A percentile compares a stretch with the other conserved stretches of the same genome.
Conservation (phyloP, 53 echinoderm and acorn worm genomes). For the Crossaster papposus region DNA sequence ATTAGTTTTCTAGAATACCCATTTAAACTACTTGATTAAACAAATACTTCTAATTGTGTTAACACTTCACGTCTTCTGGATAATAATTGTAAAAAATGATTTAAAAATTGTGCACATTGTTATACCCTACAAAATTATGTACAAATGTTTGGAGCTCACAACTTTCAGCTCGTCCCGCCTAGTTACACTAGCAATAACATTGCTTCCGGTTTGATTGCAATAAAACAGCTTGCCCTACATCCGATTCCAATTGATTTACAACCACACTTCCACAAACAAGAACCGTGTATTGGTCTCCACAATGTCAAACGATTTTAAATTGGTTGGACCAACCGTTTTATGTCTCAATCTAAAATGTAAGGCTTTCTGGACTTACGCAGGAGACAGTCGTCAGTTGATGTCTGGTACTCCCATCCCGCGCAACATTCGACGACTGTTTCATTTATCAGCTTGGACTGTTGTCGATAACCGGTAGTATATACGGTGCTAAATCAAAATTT, state of each 20-base stretch:
- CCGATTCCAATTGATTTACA: not conserved
- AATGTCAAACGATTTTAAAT: too few species aligned
- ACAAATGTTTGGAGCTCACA: not conserved
- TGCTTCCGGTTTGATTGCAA: not conserved
- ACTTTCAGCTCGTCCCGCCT: not conserved
- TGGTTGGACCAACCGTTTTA: too few species aligned
- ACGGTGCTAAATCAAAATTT: conserved; percentile 1
- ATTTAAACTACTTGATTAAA: too few species aligned
- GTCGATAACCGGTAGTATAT: not conserved
- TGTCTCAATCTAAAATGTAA: too few species aligned
- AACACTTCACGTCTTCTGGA: too few species aligned
- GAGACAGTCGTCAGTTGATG: conserved; percentile 27
- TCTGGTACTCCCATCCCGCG: conserved; percentile 9
- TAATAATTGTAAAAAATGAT: too few species aligned
- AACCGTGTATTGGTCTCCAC: too few species aligned
- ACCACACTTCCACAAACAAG: not conserved
- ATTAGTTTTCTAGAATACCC: too few species aligned
- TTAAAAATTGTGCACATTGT: not conserved
- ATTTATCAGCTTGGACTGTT: not conserved
- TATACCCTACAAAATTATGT: not conserved
- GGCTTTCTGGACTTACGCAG: conserved; percentile 37
- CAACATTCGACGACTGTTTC: conserved; percentile 32
- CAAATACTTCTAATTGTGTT: not conserved
- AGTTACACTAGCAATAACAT: not conserved
- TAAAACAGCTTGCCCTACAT: not conserved